phyloP scores from a whole-genome alignment of 2,797 vertebrate species.

The Eptatretus atami region DNA sequence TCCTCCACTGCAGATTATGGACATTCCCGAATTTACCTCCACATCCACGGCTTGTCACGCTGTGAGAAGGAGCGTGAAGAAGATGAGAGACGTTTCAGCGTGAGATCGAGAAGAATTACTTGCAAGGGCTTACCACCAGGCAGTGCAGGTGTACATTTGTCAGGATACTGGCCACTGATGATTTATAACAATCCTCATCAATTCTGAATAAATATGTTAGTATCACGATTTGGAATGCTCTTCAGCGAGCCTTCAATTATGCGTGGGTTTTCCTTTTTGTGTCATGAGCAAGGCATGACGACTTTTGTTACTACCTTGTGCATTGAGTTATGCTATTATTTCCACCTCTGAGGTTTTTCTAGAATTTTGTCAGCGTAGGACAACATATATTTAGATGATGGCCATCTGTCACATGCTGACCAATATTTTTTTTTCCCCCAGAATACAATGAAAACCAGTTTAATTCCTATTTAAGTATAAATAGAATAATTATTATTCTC shows the following conservation, averaged over 20 bases:
- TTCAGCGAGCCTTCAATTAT: not conserved
- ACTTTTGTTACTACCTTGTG: not conserved
- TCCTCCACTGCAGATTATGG: constrained; percentile 29
- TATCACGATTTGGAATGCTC: too few species aligned
- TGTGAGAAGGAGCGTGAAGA: constrained; percentile 78
- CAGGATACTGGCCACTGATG: not conserved
- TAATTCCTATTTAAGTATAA: too few species aligned
- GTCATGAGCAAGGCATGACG: not conserved
- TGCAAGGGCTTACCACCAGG: constrained; percentile 34
- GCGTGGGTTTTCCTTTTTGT: not conserved
- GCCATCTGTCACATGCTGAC: too few species aligned
- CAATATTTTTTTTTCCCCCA: too few species aligned
- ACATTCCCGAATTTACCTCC: constrained; percentile 54
- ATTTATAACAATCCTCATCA: too few species aligned
- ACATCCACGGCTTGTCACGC: constrained; percentile 65
- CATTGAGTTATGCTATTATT: not conserved
- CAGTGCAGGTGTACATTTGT: too few species aligned
- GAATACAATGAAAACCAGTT: too few species aligned
- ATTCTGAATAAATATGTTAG: too few species aligned
- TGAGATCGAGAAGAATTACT: constrained; percentile 88
- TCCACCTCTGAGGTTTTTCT: not conserved
- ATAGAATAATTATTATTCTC: too few species aligned
- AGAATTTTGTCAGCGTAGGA: too few species aligned
- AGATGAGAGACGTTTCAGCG: constrained; percentile 76
- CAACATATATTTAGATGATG: too few species aligned